These are phyloP conservation scores for Microchirus variegatus DNA, from an alignment of 2,797 vertebrate genomes.

Conservation along the genomic window DNA sequence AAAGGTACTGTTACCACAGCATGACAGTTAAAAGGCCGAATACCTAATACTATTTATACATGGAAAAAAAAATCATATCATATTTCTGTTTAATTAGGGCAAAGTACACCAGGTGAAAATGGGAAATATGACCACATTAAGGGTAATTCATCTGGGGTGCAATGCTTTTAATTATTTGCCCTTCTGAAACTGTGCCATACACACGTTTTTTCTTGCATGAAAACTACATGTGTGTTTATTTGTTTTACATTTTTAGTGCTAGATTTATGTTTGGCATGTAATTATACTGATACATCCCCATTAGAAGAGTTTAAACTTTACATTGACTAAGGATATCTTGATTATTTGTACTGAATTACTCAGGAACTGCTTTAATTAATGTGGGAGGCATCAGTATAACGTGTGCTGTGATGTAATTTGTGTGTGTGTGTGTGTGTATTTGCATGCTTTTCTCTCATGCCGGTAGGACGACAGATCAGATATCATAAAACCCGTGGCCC, in stretches of 20 bases:
- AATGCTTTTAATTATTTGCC: constrained; percentile 20
- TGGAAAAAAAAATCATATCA: background rate
- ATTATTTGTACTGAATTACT: background rate
- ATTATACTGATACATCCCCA: constrained; percentile 54
- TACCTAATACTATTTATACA: background rate
- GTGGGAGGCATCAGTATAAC: constrained; percentile 48
- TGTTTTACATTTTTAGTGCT: constrained; percentile 2
- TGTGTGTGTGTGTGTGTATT: constrained; percentile 53
- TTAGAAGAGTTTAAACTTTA: background rate
- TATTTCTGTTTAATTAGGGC: background rate
- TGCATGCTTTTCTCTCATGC: constrained; percentile 72
- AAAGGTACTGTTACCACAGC: constrained; percentile 81
- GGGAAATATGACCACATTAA: too few relatives aligned
- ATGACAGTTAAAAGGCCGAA: constrained; percentile 59
- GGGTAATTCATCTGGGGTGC: constrained; percentile 20
- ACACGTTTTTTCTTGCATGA: constrained; percentile 56
- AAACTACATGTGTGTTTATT: constrained; percentile 5
- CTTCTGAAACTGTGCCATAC: constrained; percentile 61
- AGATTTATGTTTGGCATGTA: constrained; percentile 3
- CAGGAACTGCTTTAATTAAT: background rate
- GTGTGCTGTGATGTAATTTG: constrained; percentile 56
- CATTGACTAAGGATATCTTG: background rate
- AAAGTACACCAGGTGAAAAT: constrained; percentile 18
- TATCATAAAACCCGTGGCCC: constrained; percentile 95
- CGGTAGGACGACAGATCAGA: constrained; percentile 87